Evolutionary conservation across 2,113 vertebrate species (phyloP).

Genomic region (Semnopithecus entellus): DNA sequence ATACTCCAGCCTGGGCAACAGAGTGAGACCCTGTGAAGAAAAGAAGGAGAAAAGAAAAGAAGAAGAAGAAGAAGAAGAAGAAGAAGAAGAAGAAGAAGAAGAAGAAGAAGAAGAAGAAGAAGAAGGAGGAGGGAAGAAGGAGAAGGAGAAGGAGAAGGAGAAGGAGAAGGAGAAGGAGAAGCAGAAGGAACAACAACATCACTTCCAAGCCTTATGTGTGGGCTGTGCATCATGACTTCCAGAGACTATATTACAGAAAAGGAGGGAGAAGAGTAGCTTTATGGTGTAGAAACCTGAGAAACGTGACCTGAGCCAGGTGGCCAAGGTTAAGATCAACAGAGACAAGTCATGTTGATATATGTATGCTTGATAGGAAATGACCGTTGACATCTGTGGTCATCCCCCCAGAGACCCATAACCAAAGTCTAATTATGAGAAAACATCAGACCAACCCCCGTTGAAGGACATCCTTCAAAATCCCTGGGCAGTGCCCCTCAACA

Average conservation of each 20-base stretch:
- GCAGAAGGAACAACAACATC: accelerated
- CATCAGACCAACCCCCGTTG: background rate
- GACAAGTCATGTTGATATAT: background rate
- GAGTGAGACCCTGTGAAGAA: no score
- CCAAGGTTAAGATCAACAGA: background rate
- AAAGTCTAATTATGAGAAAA: background rate
- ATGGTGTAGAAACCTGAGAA: background rate
- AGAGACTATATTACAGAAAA: background rate
- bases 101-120: background rate
- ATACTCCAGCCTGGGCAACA: no score
- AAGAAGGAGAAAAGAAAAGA: no score
- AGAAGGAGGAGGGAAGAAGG: background rate
- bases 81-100: accelerated
- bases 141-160: accelerated
- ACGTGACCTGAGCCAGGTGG: background rate
- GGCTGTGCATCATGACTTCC: background rate
- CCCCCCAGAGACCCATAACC: background rate
- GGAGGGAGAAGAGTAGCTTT: background rate
- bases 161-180: no score
- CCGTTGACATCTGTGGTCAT: background rate
- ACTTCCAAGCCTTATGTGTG: background rate
- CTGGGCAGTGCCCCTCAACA: no score
- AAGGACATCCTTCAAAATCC: background rate
- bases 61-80: no score
- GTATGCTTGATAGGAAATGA: background rate